Base-by-base conservation (phyloP, 1,140 invertebrate species). In the Antheraea pernyi region DNA sequence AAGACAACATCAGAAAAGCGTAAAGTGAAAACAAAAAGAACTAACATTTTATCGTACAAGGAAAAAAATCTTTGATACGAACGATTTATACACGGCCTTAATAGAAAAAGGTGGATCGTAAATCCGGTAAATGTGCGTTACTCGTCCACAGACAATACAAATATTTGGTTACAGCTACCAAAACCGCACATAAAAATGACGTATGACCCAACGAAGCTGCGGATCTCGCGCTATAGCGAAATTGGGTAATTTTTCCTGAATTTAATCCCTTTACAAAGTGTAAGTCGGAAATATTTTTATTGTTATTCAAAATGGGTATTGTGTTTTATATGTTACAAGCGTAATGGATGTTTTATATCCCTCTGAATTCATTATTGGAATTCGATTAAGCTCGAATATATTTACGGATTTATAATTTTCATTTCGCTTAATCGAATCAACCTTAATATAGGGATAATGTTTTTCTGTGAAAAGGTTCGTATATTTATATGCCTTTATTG, bases 61-160 rank as follows among this genome's bases (percentile, higher is more conserved):
- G 71, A 75, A 75, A 73, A 73, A 61, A 61, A 30, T 53, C 46
- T 53, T 53, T 53, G 46, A 53, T 64, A 64, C 42, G 36, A 36
- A 58, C 64, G 71, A 69, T 75, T 79, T 74, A 74, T 59, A 69
- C 48, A 62, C 66, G 22, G 18, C 74, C 75, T 69, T 80, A 83
- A 83, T 81, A 81, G 81, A 77, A 81, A 78, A 76, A 74, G 74
- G 70, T 72, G 60, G 46, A 46, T 42, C 60, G 79, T 79, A 78
- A 81, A 83, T 81, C 77, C 76, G 63, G 61, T 71, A 77, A 81
- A 75, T 80, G 75, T 76, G 75, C 71, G 72, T 60, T 68, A 72
- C 68, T 74, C 76, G 76, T 82, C 68, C 77, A 65, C 72, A 77
- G 74, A 80, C 81, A 84, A 80, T 78, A 81, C 79, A 82, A 82